Evolutionary conservation across 2,888 invertebrate genomes (phyloP), one percentile per base, ranked within the genome.

Genomic region (Melieria omissa): DNA sequence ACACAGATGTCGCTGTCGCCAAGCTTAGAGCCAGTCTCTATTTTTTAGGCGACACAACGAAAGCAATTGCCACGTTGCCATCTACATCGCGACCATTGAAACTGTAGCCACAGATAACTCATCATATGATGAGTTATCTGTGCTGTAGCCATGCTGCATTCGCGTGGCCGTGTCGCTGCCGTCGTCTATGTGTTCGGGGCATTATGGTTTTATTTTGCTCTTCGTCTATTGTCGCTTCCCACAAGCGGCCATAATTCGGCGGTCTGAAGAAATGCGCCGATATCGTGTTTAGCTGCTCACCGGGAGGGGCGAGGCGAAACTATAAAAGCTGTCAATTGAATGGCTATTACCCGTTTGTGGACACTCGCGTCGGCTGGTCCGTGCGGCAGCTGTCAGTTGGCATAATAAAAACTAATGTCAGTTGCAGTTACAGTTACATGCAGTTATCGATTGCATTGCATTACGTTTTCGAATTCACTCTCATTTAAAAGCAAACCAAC

Each of bases 401-500:
- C 52, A 52, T 52, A 52, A 52, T 52, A 52, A 52, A 52, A 52
- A 4, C 12, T 52, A 52, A 52, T 52, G 14, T 52, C 52, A 9
- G 14, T 7, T 52, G 9, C 9, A 52, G 7, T 52, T 49, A 9
- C 9, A 10, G 49, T 49, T 52, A 52, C 52, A 52, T 8, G 52
- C 12, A 52, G 52, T 7, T 52, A 52, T 52, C 29, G 29, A 29
- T 29, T 29, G 29, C 29, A 29, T 29, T 29, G 29, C 29, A 29
- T 29, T 52, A 52, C 52, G 52, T 52, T 52, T 52, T 52, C 14
- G 52, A 52, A 52, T 52, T 52, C 52, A 52, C 52, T 52, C 52
- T 52, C 52, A 52, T 52, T 52, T 52, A 52, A 29, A 29, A 29
- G 29, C 29, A 2, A 29, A 29, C 29, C 29, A 29, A 2, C 29